Evolutionary conservation across 1,140 invertebrate genomes (phyloP), one percentile per base, ranked within the genome.

Genomic region (Plodia interpunctella): DNA sequence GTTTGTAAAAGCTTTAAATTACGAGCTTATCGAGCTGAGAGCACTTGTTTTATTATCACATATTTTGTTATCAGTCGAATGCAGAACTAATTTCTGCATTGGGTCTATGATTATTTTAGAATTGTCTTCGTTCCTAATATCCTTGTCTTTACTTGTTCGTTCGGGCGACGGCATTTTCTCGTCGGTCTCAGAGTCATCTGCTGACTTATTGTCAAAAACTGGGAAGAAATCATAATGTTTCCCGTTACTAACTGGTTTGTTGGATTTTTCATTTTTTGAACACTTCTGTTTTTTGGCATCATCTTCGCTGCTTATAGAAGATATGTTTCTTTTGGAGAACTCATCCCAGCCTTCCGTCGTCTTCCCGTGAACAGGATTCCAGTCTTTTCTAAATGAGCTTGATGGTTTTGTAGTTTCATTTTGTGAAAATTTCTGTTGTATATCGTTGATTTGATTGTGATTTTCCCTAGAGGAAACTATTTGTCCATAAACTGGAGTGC

Each of bases 31-130:
- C 72, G 86, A 83, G 77, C 78, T 85, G 80, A 88, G 78, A 80
- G 83, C 79, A 80, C 80, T 88, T 74, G 78, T 70, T 59, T 84
- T 88, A 83, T 83, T 88, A 87, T 88, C 86, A 87, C 86, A 87
- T 81, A 87, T 78, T 76, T 80, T 83, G 73, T 86, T 88, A 85
- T 88, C 86, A 87, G 86, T 87, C 84, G 83, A 72, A 80, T 80
- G 82, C 81, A 88, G 79, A 80, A 83, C 81, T 84, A 88, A 54
- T 68, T 88, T 87, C 83, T 86, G 84, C 86, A 88, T 85, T 80
- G 86, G 80, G 72, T 89, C 84, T 87, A 89, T 55, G 72, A 89
- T 85, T 74, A 86, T 77, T 81, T 88, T 87, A 85, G 80, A 78
- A 80, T 77, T 80, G 56, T 83, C 83, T 20, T 85, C 78, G 18